These are phyloP conservation scores for Eremobia ochroleuca DNA, from an alignment of 2,888 invertebrate species.

Conservation along the genomic window DNA sequence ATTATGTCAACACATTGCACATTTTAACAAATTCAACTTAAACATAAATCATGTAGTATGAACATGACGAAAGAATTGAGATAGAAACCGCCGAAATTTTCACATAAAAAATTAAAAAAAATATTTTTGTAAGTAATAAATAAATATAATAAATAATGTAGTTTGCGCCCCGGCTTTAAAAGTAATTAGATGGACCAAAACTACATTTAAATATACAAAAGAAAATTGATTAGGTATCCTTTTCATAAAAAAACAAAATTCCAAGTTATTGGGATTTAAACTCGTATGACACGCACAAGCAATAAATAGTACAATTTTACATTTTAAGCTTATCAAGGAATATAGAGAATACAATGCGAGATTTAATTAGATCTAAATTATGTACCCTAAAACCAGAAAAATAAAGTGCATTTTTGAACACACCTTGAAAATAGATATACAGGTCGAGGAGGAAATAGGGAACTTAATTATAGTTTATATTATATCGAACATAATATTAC, in stretches of 20 bases:
- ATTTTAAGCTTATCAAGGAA: constrained; percentile 34
- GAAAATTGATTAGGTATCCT: not conserved
- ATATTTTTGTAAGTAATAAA: no score
- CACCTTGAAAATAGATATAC: constrained; percentile 3
- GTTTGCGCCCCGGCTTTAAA: not conserved
- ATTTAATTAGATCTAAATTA: constrained; percentile 42
- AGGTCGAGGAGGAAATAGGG: not conserved
- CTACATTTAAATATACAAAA: not conserved
- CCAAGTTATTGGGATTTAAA: not conserved
- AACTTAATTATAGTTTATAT: not conserved
- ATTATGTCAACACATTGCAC: constrained; percentile 72
- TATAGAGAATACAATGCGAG: constrained; percentile 47
- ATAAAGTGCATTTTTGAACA: constrained; percentile 5
- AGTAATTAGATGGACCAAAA: not conserved
- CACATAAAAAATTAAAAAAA: constrained; percentile 16
- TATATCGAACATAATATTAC: not conserved
- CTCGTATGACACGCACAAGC: constrained; percentile 21
- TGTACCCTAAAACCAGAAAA: not conserved
- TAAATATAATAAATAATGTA: constrained; percentile 15
- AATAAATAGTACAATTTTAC: constrained; percentile 23
- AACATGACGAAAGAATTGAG: constrained; percentile 35
- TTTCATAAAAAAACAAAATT: not conserved
- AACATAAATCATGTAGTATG: constrained; percentile 22
- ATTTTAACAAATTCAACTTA: constrained; percentile 61
- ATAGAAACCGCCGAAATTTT: constrained; percentile 6